Evolutionary conservation across 92 coral and sea anemone species (phyloP).

Genomic region (Muricea muricata): DNA sequence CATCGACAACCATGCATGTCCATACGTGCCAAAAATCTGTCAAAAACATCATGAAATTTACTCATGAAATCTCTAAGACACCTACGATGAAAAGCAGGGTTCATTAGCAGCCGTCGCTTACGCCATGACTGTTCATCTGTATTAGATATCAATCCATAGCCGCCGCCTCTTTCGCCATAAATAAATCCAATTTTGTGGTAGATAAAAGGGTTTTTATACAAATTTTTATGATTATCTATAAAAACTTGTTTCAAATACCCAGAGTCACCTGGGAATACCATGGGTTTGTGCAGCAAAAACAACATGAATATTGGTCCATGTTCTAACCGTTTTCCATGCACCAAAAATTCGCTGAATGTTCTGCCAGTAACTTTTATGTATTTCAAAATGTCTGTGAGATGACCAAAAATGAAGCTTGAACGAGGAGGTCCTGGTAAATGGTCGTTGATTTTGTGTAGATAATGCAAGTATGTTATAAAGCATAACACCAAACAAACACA

Average conservation of each 20-base stretch:
- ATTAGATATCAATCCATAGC: slow-evolving; percentile 26
- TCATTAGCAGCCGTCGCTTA: too few species aligned
- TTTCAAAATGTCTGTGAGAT: slow-evolving; percentile 47
- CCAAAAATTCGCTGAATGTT: slow-evolving; percentile 23
- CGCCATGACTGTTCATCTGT: slow-evolving; percentile 69
- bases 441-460: slow-evolving; percentile 58
- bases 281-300: slow-evolving; percentile 62
- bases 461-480: slow-evolving; percentile 28
- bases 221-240: slow-evolving; percentile 31
- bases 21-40: slow-evolving; percentile 61
- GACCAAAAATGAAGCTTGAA: slow-evolving; percentile 69
- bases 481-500: too few species aligned
- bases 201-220: not conserved
- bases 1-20: too few species aligned
- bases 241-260: slow-evolving; percentile 55
- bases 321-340: slow-evolving; percentile 37
- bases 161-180: slow-evolving; percentile 60
- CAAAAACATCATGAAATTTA: slow-evolving; percentile 69
- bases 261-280: slow-evolving; percentile 47
- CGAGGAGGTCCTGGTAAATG: slow-evolving; percentile 82
- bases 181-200: slow-evolving; percentile 48
- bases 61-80: slow-evolving; percentile 76
- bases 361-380: slow-evolving; percentile 38
- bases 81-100: slow-evolving; percentile 84
- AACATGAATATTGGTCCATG: slow-evolving; percentile 69